A percentile compares a stretch with the other conserved stretches of the same genome.
Conservation (phyloP, 2,797 vertebrate genomes). For the Anniella stebbinsi region DNA sequence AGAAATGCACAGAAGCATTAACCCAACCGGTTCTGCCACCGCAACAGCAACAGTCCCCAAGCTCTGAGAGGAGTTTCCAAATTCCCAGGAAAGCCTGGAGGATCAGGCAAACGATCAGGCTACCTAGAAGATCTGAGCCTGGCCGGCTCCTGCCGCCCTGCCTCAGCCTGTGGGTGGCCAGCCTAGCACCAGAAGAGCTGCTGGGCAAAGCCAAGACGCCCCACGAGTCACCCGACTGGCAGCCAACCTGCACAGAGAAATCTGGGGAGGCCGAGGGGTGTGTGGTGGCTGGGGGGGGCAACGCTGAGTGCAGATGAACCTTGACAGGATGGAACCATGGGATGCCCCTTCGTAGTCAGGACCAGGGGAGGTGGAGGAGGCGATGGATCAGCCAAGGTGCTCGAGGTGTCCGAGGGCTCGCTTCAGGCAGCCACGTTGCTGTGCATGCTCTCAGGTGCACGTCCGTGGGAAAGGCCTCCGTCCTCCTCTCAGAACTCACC, state of each 20-base stretch:
- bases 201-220: background rate
- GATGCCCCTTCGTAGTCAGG: background rate
- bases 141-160: background rate
- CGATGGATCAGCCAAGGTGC: background rate
- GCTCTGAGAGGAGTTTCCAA: background rate
- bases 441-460: accelerated
- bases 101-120: background rate
- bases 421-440: accelerated
- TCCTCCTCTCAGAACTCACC: constrained; percentile 24
- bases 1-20: too few species aligned
- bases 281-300: background rate
- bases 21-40: background rate
- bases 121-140: background rate
- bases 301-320: too few species aligned
- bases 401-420: too few species aligned
- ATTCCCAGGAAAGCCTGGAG: background rate
- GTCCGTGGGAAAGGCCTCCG: background rate
- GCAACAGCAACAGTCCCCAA: too few species aligned
- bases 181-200: too few species aligned
- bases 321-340: background rate
- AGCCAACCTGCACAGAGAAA: too few species aligned
- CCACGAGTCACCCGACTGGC: background rate
- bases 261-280: background rate
- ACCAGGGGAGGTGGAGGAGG: background rate
- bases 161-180: too few species aligned